Evolutionary conservation across 64 coral and sea anemone genomes (phyloP).

Genomic region (Stylophora pistillata): DNA sequence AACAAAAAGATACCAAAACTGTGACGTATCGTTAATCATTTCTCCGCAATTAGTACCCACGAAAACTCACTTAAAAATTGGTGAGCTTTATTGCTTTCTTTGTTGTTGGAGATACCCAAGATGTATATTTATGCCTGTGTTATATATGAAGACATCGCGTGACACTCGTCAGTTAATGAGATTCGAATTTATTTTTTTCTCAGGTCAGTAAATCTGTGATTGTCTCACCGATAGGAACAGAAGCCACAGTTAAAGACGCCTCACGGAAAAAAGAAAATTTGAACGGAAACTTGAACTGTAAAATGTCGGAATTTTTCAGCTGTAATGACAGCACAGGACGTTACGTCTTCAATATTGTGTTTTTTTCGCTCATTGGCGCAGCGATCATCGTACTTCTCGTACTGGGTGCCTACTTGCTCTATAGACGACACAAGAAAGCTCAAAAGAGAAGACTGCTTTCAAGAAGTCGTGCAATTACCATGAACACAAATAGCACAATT

Average conservation of each 20-base stretch:
- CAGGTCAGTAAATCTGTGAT: background rate
- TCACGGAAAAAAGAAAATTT: too few relatives aligned
- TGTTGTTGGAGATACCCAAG: background rate
- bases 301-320: constrained; percentile 42
- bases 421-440: constrained; percentile 17
- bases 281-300: background rate
- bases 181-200: background rate
- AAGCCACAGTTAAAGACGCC: background rate
- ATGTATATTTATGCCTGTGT: background rate
- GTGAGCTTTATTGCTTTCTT: background rate
- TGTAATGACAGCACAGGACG: constrained; percentile 21
- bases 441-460: constrained; percentile 8
- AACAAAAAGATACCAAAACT: background rate
- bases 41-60: background rate
- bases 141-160: background rate
- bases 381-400: background rate
- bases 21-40: background rate
- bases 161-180: background rate
- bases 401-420: constrained; percentile 17
- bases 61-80: background rate
- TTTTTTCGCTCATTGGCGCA: constrained; percentile 32
- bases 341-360: constrained; percentile 33
- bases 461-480: constrained; percentile 7
- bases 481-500: constrained; percentile 21
- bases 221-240: background rate